phyloP scores from a whole-genome alignment of 2,888 invertebrate species.

The Lepetodrilus schrolli region DNA sequence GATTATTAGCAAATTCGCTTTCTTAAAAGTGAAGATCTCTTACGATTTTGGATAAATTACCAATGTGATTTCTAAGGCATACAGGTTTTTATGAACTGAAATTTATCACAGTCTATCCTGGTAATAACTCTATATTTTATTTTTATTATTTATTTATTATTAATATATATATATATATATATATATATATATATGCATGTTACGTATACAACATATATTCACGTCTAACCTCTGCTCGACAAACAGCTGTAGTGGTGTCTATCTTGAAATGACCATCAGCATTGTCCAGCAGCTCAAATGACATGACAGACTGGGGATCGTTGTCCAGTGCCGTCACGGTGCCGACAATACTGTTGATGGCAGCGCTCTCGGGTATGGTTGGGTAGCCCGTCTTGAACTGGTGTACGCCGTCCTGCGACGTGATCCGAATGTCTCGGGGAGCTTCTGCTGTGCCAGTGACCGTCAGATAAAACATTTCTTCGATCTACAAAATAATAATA shows the following conservation, averaged over 20 bases:
- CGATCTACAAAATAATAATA: constrained; percentile 33
- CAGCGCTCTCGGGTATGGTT: constrained; percentile 37
- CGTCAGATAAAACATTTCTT: constrained; percentile 41
- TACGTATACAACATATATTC: too few species aligned
- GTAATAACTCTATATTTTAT: neutral
- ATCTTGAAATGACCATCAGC: constrained; percentile 31
- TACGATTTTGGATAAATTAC: too few species aligned
- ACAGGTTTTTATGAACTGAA: too few species aligned
- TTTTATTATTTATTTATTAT: neutral
- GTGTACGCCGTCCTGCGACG: constrained; percentile 29
- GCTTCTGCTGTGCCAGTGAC: constrained; percentile 40
- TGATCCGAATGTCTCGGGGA: constrained; percentile 37
- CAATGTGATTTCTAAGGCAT: too few species aligned
- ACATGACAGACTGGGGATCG: constrained; percentile 38
- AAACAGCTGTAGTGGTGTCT: constrained; percentile 4
- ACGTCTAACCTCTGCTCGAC: constrained; percentile 33
- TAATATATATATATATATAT: neutral
- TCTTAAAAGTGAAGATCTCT: too few species aligned
- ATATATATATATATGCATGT: neutral
- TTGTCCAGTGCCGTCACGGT: constrained; percentile 38
- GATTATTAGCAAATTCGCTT: too few species aligned
- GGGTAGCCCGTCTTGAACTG: constrained; percentile 33
- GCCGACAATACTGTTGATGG: constrained; percentile 38
- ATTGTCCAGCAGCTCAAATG: constrained; percentile 36
- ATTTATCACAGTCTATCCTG: neutral